phyloP scores from a whole-genome alignment of 2,797 vertebrate species.

The Acipenser ruthenus region DNA sequence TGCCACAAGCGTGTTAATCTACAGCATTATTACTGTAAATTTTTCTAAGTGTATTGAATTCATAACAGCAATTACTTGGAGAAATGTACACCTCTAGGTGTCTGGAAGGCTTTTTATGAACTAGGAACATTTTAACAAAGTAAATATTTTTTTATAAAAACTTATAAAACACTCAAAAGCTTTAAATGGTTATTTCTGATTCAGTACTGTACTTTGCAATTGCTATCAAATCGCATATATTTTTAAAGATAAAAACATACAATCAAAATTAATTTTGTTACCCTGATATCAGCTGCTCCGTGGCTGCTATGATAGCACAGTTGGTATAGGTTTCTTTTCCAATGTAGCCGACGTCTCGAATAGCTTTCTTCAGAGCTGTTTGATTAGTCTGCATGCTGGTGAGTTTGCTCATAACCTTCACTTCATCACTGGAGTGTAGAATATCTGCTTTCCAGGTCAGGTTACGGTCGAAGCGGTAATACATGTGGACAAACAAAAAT shows the following conservation, averaged over 20 bases:
- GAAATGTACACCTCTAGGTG: no score
- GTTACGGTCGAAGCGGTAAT: constrained; percentile 27
- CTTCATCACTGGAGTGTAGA: constrained; percentile 38
- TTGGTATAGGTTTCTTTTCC: constrained; percentile 35
- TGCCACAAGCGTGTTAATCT: no score
- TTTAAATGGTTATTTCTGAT: no score
- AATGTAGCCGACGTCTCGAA: constrained; percentile 27
- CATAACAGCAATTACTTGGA: no score
- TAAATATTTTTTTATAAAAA: no score
- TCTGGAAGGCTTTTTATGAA: no score
- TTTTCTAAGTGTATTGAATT: no score
- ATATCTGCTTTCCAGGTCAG: constrained; percentile 32
- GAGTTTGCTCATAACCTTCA: constrained; percentile 30
- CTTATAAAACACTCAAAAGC: no score
- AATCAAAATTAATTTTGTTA: constrained; percentile 2
- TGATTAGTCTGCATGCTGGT: constrained; percentile 15
- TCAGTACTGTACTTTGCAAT: not conserved
- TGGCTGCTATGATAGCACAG: constrained; percentile 32
- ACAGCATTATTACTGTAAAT: no score
- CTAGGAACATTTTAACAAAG: no score
- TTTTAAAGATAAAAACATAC: not conserved
- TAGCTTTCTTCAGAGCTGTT: constrained; percentile 23
- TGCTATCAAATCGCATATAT: not conserved
- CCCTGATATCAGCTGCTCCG: constrained; percentile 28
- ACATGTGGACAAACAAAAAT: constrained; percentile 14